Conservation (phyloP, 2,113 vertebrate species). For the Dunckerocampus dactyliophorus region DNA sequence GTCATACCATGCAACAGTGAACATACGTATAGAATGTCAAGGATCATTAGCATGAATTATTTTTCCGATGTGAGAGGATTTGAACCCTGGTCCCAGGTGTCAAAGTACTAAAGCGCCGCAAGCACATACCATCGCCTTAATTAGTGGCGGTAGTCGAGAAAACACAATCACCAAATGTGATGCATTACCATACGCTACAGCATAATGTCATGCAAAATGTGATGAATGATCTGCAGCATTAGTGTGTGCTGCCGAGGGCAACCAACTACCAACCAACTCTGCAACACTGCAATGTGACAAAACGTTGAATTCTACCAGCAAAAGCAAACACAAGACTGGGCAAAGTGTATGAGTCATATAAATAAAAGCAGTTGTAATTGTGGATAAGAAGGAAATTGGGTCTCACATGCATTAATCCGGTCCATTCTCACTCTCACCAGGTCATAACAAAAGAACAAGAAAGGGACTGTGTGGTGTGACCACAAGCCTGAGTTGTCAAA, state of each 20-base stretch:
- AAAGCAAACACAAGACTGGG: too few relatives aligned
- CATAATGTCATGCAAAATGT: conserved; percentile 27
- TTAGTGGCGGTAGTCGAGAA: not conserved
- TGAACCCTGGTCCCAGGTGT: not conserved
- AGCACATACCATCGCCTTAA: not conserved
- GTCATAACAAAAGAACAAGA: conserved; percentile 13
- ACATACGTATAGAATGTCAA: too few relatives aligned
- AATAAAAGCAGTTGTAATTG: conserved; percentile 2
- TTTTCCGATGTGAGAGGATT: too few relatives aligned
- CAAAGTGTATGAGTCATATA: too few relatives aligned
- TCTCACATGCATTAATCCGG: conserved; percentile 31
- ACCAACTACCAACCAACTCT: conserved; percentile 28
- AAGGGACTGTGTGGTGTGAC: not conserved
- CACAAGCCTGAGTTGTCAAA: conserved; percentile 38
- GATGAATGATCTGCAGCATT: conserved; percentile 26
- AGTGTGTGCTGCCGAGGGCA: conserved; percentile 30
- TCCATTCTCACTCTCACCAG: conserved; percentile 8
- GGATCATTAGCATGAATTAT: not conserved
- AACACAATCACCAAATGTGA: not conserved
- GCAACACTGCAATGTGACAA: conserved; percentile 8
- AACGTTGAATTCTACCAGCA: too few relatives aligned
- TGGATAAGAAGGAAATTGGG: conserved; percentile 9
- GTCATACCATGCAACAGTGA: too few relatives aligned
- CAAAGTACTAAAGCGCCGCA: not conserved
- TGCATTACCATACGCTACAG: conserved; percentile 17